Base-by-base conservation (phyloP, 2,797 vertebrate species). In the Anguilla megastoma region DNA sequence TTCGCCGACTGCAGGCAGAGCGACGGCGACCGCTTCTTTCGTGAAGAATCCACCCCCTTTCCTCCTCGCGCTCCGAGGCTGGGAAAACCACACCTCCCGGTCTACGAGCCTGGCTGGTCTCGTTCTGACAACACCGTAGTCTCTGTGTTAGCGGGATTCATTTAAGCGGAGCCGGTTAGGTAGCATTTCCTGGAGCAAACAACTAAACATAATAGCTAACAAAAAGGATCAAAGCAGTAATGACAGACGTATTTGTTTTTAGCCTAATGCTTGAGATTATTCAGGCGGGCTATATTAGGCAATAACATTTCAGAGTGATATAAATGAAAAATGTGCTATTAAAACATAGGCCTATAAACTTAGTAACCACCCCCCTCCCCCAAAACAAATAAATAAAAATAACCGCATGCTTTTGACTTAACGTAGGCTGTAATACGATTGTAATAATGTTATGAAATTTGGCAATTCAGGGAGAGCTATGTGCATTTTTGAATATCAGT, bases 1-100 rank as follows among this genome's bases (percentile, higher is more conserved):
- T 91, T 91, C 88, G 89, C 91, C 93, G 92, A 94, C 94, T 94
- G 94, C 89, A 93, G 88, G 60, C 33, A 16, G 60, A 27, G 85
- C 27, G 41, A 45, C 30, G 69, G 41, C 66, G 41, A 84, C 52
- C 24, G 50, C 87, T 71, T 27, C 21, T 24, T 8, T 69, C 45
- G 54, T 45, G 27, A 30, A 50, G 27, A 87, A 30, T 41, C 41
- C 21, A 8, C 18, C 18, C 14, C 56, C 50, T 60, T 41, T 45
- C 41, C 41, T 45, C 58, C 16, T 52, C 7, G 21, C 41, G 60
- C 2, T 41, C 21, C 2, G 48, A 33, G 48, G 16, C 82, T 36
- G 80, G 60, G 80, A 71, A 84, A 52, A 3, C 3, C 54, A 66
- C 84, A 21, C 30, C 54, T 41, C 30, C 56, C 4, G 18, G 5